These are phyloP conservation scores for Gorsachius magnificus DNA, from an alignment of 2,797 vertebrate genomes.

Conservation along the genomic window DNA sequence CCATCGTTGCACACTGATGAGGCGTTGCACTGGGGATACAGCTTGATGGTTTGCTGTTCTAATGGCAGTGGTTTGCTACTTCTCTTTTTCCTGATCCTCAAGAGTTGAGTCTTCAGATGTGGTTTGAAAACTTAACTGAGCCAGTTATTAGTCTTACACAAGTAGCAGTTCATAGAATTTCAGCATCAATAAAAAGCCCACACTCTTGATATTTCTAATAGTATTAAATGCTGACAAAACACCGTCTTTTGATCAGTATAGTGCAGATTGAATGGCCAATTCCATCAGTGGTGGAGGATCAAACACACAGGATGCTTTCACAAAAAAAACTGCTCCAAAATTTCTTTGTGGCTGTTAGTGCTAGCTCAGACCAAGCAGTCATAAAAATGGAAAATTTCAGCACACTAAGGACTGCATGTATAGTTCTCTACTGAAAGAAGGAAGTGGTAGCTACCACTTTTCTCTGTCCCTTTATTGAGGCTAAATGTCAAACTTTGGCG, in stretches of 20 bases:
- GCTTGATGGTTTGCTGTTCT: background rate
- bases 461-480: background rate
- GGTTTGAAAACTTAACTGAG: background rate
- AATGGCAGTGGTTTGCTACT: background rate
- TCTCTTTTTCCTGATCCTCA: background rate
- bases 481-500: background rate
- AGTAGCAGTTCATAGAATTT: background rate
- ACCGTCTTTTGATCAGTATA: background rate
- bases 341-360: background rate
- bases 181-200: background rate
- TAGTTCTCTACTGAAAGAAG: background rate
- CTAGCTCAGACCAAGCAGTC: background rate
- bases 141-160: background rate
- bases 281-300: background rate
- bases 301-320: background rate
- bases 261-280: background rate
- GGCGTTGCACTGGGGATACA: background rate
- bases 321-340: background rate
- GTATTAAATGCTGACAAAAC: background rate
- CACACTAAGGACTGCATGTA: background rate
- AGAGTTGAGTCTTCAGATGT: background rate
- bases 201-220: background rate
- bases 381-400: background rate
- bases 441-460: background rate
- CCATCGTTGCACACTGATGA: background rate